These are phyloP conservation scores for Columba janthina DNA, from an alignment of 2,113 vertebrate genomes.

Conservation along the genomic window DNA sequence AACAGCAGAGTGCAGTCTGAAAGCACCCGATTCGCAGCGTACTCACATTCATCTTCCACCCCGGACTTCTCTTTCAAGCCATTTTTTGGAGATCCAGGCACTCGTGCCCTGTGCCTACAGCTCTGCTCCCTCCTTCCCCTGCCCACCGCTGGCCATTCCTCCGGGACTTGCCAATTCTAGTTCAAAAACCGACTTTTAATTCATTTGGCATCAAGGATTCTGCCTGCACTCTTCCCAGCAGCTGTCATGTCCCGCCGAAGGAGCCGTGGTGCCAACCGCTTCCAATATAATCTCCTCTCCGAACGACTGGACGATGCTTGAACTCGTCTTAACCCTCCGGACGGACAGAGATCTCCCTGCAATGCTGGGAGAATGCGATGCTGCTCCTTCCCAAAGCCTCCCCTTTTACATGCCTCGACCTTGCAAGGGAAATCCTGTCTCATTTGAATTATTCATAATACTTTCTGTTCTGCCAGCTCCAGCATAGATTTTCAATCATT, in stretches of 20 bases:
- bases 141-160: slow-evolving; percentile 64
- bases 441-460: slow-evolving; percentile 79
- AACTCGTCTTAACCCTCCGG: slow-evolving; percentile 43
- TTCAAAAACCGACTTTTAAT: slow-evolving; percentile 73
- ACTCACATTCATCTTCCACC: slow-evolving; percentile 81
- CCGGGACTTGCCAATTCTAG: slow-evolving; percentile 44
- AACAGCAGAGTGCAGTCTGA: not conserved
- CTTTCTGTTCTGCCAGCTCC: slow-evolving; percentile 69
- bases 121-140: slow-evolving; percentile 66
- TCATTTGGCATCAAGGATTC: slow-evolving; percentile 59
- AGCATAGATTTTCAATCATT: slow-evolving; percentile 67
- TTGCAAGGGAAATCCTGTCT: slow-evolving; percentile 71
- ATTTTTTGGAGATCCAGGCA: slow-evolving; percentile 63
- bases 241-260: slow-evolving; percentile 37
- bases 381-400: slow-evolving; percentile 64
- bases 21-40: not conserved
- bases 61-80: slow-evolving; percentile 74
- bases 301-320: not conserved
- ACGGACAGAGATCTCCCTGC: slow-evolving; percentile 35
- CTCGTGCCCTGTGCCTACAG: not conserved
- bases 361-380: slow-evolving; percentile 28
- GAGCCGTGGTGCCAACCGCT: slow-evolving; percentile 28
- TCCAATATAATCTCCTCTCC: slow-evolving; percentile 21
- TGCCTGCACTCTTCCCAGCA: slow-evolving; percentile 51
- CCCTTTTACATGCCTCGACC: slow-evolving; percentile 77